These are phyloP conservation scores for Bellardia bayeri DNA, from an alignment of 2,888 invertebrate genomes.

Conservation along the genomic window DNA sequence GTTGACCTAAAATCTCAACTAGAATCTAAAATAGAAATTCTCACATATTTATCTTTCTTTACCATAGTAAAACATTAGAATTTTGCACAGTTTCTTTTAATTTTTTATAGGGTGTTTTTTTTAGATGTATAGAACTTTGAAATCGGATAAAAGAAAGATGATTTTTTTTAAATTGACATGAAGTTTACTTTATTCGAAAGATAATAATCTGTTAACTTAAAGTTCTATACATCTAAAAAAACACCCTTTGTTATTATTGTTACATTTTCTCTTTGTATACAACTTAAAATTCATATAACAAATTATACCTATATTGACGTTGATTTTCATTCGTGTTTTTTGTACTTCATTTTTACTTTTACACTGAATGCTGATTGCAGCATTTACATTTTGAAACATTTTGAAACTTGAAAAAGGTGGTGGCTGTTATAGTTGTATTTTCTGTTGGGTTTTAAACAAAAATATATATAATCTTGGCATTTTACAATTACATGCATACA, in stretches of 20 bases:
- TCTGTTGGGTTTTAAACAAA: not conserved
- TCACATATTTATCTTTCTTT: no score
- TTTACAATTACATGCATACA: slow-evolving; percentile 41
- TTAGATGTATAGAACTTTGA: no score
- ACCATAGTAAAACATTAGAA: slow-evolving; percentile 33
- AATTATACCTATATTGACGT: slow-evolving; percentile 8
- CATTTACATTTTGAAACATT: slow-evolving; percentile 10
- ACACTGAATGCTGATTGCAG: slow-evolving; percentile 15
- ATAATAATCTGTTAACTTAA: no score
- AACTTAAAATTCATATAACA: slow-evolving; percentile 50
- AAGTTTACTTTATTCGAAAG: no score
- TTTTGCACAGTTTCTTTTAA: slow-evolving; percentile 3
- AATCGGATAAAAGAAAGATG: no score
- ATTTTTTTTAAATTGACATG: no score
- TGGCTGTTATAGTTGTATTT: slow-evolving; percentile 37
- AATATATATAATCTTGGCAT: slow-evolving; percentile 33
- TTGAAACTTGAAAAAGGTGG: slow-evolving; percentile 69
- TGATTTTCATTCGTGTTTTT: slow-evolving; percentile 26
- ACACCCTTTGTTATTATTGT: not conserved
- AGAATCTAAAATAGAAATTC: not conserved
- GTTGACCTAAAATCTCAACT: not conserved
- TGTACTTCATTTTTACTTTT: not conserved
- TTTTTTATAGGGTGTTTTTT: not conserved
- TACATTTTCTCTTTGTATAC: not conserved
- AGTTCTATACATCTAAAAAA: no score